Base-by-base conservation (phyloP, 1,140 invertebrate genomes). In the Drosophila baimaii region DNA sequence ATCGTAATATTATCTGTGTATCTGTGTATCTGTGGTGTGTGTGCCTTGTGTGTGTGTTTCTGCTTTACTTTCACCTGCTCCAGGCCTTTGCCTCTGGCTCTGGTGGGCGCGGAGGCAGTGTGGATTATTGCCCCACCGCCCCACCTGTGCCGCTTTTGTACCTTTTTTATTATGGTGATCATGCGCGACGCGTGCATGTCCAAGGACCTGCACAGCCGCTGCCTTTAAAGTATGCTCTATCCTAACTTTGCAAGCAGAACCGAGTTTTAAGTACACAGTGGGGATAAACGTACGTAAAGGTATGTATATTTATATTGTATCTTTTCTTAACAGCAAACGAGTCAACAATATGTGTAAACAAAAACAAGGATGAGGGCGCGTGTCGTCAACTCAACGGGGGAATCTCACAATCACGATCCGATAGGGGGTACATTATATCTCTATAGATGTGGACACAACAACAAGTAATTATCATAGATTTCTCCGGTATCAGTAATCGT, bases 371-470 rank as follows among this genome's bases (percentile, higher is more conserved):
- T 64, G 59, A 47, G 68, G 77, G 64, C 47, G 64, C 47, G 47
- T 69, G 57, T 33, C 58, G 64, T 77, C 66, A 79, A 77, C 71
- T 62, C 78, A 83, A 49, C 23, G 35, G 25, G 29, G 19, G 29
- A 65, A 19, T 66, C 19, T 70, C 29, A 23, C 19, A 51, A 47
- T 25, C 44, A 25, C 33, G 33, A 51, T 64, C 43, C 39, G 41
- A 77, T 59, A 23, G 62, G 62, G 27, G 62, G 27, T 58, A 31
- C 21, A 17, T 41, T 52, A 59, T 52, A 68, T 31, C 33, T 46
- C 39, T 52, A 58, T 55, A 64, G 47, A 79, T 86, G 79, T 83
- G 82, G 83, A 83, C 83, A 86, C 84, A 86, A 86, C 83, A 86
- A 89, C 79, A 74, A 86, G 73, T 78, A 77, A 46, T 61, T 54